phyloP scores from a whole-genome alignment of 2,113 vertebrate genomes.

The Formicarius rufipectus region DNA sequence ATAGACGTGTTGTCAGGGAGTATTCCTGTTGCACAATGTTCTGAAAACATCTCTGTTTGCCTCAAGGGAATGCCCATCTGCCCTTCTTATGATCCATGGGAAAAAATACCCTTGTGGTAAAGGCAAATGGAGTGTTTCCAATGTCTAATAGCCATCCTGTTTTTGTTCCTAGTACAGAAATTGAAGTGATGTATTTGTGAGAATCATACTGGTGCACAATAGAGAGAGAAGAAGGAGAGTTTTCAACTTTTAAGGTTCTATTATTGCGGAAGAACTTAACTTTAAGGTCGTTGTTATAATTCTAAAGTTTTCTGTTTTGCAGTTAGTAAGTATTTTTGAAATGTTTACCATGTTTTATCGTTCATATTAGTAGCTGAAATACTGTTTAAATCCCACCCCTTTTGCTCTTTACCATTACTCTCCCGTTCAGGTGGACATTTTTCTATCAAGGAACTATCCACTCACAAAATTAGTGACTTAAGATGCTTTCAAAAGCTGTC shows the following conservation, averaged over 20 bases:
- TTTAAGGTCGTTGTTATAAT: not conserved
- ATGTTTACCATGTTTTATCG: not conserved
- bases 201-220: not conserved
- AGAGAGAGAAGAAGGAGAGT: not conserved
- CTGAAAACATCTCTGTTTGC: slow-evolving; percentile 60
- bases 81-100: slow-evolving; percentile 41
- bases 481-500: not conserved
- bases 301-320: not conserved
- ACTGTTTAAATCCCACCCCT: not conserved
- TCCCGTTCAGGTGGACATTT: not conserved
- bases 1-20: slow-evolving; percentile 45
- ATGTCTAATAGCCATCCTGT: slow-evolving; percentile 45
- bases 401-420: not conserved
- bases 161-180: slow-evolving; percentile 25
- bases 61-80: slow-evolving; percentile 56
- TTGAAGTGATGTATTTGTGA: not conserved
- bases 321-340: not conserved
- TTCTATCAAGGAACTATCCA: slow-evolving; percentile 30
- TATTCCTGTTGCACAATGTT: slow-evolving; percentile 47
- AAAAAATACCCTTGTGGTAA: slow-evolving; percentile 48
- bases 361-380: not conserved
- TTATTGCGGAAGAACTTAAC: not conserved
- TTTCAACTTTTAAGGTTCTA: not conserved
- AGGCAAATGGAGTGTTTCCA: slow-evolving; percentile 43
- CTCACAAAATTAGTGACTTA: not conserved